A percentile compares a stretch with the other conserved stretches of the same genome.
Conservation (phyloP, 2,888 invertebrate species). For the Monoplex corrugatus region DNA sequence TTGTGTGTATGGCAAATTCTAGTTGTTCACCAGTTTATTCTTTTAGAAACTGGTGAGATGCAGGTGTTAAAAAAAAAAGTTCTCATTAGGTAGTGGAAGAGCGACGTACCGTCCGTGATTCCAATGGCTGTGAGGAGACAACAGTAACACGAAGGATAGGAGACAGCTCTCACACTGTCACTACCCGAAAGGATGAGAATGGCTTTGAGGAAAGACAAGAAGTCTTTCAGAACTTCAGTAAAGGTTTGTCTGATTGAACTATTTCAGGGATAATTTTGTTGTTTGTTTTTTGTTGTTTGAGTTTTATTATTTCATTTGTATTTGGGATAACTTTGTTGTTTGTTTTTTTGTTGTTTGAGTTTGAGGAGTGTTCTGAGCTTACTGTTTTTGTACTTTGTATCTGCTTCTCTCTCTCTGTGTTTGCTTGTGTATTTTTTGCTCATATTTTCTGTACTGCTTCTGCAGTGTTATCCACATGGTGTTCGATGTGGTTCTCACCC, state of each 20-base stretch:
- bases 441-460: too few species aligned
- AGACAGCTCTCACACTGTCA: constrained; percentile 65
- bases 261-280: background rate
- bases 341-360: background rate
- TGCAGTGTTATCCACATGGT: too few species aligned
- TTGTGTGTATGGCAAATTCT: too few species aligned
- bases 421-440: too few species aligned
- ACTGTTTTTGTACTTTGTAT: too few species aligned
- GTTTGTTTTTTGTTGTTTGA: background rate
- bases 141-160: constrained; percentile 66
- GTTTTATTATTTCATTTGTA: background rate
- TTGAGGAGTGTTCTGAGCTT: background rate
- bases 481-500: too few species aligned
- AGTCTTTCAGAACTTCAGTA: constrained; percentile 67
- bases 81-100: constrained; percentile 66
- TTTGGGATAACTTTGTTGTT: too few species aligned
- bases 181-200: constrained; percentile 61
- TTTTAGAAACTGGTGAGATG: too few species aligned
- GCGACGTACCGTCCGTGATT: constrained; percentile 63
- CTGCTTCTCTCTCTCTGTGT: too few species aligned
- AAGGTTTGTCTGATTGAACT: constrained; percentile 54
- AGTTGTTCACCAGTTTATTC: too few species aligned
- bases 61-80: too few species aligned
- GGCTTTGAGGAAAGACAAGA: constrained; percentile 66
- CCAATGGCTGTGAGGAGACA: constrained; percentile 66